Base-by-base conservation (phyloP, 2,797 vertebrate genomes). In the Sebastes baramenuke region DNA sequence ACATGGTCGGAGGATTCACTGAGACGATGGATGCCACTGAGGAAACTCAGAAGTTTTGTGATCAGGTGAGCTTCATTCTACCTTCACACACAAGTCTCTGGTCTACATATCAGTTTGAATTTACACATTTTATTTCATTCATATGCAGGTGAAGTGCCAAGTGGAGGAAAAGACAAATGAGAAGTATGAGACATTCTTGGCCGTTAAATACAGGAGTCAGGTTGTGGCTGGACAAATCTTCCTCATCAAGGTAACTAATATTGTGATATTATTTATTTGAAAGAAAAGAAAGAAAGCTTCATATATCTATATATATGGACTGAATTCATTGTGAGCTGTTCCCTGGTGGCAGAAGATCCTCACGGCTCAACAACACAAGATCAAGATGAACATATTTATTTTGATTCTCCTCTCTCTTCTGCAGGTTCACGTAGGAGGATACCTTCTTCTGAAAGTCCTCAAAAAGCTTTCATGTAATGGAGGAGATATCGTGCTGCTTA, bases 201-300 rank as follows among this genome's bases (percentile, higher is more conserved):
- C 75, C 3, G 0, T 69, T 8, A 0, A 61, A 14, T 88, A 67
- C 72, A 67, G 6, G 4, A 0, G 0, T 0, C 71, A 79, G 56
- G 0, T n/a, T 24, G 60, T 73, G 55, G 1, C 1, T 2, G 68
- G 76, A 58, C 0, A 0, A 0, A 85, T 75, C 49, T 74, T 22
- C 32, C 4, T 66, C 42, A 68, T 88, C 1, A 59, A 67, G 84
- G 83, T 86, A 78, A 75, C 42, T 46, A 46, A 46, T 16, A 46
- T 42, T 42, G 14, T 42, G 38, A 42, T 42, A 42, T 46, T 16
- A 46, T 46, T 46, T 46, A 46, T 46, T 46, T 46, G 42, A 46
- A 46, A 18, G 42, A 46, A 46, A 46, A 46, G 42, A 42, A 42
- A 42, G 38, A 46, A 46, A 46, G 42, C 42, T 46, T 46, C 42